Evolutionary conservation across 2,797 vertebrate species (phyloP), one percentile per base, ranked within the genome.

Genomic region (Ctenopoma kingsleyae): DNA sequence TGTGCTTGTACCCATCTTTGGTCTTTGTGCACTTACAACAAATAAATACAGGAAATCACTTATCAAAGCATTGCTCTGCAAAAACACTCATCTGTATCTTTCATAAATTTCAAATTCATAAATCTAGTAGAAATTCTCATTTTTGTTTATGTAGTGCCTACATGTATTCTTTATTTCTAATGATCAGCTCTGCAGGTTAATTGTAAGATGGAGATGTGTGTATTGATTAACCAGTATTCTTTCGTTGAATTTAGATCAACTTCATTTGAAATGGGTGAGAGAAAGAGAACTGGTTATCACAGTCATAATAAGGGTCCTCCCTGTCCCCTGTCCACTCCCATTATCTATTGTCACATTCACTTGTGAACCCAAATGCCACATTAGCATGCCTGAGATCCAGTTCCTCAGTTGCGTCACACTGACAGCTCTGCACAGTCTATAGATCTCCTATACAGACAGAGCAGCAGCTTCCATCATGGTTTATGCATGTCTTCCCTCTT

Each of bases 351-450:
- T 87, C 89, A 87, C 73, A 84, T 72, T 86, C 80, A 80, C 80
- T 78, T 86, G 71, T 84, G 51, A 80, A 78, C 80, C 87, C 84
- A 93, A 94, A 94, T 93, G 90, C 83, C 89, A 93, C 89, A 94
- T 94, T 93, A 93, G 88, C 92, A 92, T 93, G 82, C 81, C 73
- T 70, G 55, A 84, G 73, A 78, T 78, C 57, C 63, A 17, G 32
- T 64, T 77, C 82, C 52, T 58, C 48, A 57, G 76, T 74, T 80
- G 63, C 80, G 22, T 81, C 77, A 70, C 74, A 32, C 66, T 80
- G 80, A 75, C 81, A 76, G 77, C 58, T 69, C 78, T 84, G 79
- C 78, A 69, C 61, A n/a, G 75, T 66, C 54, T 74, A 71, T 86
- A 80, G 75, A 84, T 79, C 67, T 71, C 48, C 50, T 60, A 50